Conservation (phyloP, 2,113 vertebrate species). For the Crotophaga sulcirostris region DNA sequence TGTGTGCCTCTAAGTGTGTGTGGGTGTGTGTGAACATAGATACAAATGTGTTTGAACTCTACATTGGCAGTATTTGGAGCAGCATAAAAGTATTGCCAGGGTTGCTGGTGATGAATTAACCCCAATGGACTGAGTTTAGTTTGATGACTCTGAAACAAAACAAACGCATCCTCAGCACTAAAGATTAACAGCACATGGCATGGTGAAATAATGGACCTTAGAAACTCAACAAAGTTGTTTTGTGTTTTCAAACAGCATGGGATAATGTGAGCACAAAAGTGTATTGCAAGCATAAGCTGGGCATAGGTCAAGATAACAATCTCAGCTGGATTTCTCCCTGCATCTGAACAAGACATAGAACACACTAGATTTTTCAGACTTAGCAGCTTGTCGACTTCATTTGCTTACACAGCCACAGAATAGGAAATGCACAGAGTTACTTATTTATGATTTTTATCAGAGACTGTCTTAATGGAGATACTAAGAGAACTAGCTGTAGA, state of each 20-base stretch:
- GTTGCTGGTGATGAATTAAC: conserved; percentile 51
- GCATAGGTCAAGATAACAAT: neutral
- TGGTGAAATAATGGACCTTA: neutral
- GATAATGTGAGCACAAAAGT: neutral
- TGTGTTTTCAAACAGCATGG: neutral
- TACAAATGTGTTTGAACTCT: neutral
- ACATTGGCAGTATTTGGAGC: conserved; percentile 20
- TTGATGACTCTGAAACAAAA: conserved; percentile 26
- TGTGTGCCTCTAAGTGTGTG: neutral
- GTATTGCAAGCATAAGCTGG: neutral
- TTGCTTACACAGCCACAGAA: neutral
- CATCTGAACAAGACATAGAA: neutral
- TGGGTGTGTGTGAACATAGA: neutral
- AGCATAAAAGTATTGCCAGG: conserved; percentile 30
- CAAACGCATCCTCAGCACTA: neutral
- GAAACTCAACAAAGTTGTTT: neutral
- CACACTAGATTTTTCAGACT: neutral
- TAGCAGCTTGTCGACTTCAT: neutral
- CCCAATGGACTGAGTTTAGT: conserved; percentile 32
- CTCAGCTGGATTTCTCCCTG: neutral
- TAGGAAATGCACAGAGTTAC: neutral
- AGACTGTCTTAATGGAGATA: neutral
- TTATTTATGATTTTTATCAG: neutral
- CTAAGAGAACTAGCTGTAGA: neutral
- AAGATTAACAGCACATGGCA: neutral